A percentile compares a stretch with the other conserved stretches of the same genome.
Conservation (phyloP, 2,888 invertebrate species). For the Ophion obscuratus region DNA sequence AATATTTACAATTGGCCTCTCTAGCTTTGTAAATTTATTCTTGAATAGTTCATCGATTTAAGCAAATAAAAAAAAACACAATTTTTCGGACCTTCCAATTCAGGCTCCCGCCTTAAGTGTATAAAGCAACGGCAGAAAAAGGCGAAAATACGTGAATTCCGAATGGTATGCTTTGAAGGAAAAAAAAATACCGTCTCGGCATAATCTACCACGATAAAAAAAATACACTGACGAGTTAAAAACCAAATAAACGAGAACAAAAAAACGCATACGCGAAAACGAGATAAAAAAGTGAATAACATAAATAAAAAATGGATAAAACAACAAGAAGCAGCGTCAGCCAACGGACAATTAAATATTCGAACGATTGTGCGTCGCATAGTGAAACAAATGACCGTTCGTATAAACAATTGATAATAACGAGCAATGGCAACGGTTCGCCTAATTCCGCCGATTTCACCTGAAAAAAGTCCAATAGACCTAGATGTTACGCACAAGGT, state of each 20-base stretch:
- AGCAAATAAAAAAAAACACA: too few relatives aligned
- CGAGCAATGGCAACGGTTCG: constrained; percentile 68
- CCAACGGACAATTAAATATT: constrained; percentile 47
- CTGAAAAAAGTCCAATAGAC: constrained; percentile 67
- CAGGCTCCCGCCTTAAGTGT: background rate
- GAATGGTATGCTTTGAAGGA: background rate
- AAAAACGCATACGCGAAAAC: constrained; percentile 35
- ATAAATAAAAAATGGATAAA: constrained; percentile 67
- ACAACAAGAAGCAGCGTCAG: constrained; percentile 51
- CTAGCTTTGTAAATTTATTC: too few relatives aligned
- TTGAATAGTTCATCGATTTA: too few relatives aligned
- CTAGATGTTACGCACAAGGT: constrained; percentile 69
- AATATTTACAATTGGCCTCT: too few relatives aligned
- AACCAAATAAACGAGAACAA: constrained; percentile 28
- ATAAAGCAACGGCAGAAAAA: background rate
- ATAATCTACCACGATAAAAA: background rate
- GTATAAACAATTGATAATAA: constrained; percentile 68
- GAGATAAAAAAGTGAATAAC: constrained; percentile 32
- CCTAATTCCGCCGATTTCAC: constrained; percentile 71
- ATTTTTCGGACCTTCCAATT: too few relatives aligned
- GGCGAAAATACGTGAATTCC: background rate
- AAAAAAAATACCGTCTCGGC: too few relatives aligned
- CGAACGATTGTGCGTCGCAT: constrained; percentile 55
- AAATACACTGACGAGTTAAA: background rate
- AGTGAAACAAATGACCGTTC: constrained; percentile 62